A percentile compares a stretch with the other conserved stretches of the same genome.
phyloP scores from a whole-genome alignment of 2,797 vertebrate genomes.

The Myiothlypis coronata region DNA sequence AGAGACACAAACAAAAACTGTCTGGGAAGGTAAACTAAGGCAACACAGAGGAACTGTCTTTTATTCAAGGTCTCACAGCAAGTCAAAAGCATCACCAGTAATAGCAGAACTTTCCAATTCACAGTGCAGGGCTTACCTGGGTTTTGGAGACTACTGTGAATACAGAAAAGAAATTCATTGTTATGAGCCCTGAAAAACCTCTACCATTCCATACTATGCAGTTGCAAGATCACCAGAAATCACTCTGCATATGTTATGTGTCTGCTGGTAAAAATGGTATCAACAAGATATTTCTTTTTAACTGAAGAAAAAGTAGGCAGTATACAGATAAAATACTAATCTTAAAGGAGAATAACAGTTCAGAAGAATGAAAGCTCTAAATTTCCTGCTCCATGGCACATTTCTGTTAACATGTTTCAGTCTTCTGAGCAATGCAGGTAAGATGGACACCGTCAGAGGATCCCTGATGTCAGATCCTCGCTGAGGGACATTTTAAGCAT shows the following conservation, averaged over 20 bases:
- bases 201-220: background rate
- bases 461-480: background rate
- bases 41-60: background rate
- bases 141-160: background rate
- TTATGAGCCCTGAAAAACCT: background rate
- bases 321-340: background rate
- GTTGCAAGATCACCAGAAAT: background rate
- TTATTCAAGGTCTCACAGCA: background rate
- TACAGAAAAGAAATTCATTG: background rate
- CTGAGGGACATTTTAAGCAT: background rate
- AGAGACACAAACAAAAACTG: background rate
- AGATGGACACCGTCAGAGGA: background rate
- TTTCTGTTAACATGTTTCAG: background rate
- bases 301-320: background rate
- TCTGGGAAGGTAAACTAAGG: background rate
- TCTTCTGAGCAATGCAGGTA: background rate
- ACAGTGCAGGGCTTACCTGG: background rate
- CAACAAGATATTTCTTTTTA: background rate
- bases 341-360: background rate
- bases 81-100: background rate
- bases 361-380: background rate
- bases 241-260: background rate
- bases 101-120: background rate
- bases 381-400: background rate
- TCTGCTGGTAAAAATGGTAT: background rate